Conservation (phyloP, 2,797 vertebrate genomes). For the Arremon brunneinucha region DNA sequence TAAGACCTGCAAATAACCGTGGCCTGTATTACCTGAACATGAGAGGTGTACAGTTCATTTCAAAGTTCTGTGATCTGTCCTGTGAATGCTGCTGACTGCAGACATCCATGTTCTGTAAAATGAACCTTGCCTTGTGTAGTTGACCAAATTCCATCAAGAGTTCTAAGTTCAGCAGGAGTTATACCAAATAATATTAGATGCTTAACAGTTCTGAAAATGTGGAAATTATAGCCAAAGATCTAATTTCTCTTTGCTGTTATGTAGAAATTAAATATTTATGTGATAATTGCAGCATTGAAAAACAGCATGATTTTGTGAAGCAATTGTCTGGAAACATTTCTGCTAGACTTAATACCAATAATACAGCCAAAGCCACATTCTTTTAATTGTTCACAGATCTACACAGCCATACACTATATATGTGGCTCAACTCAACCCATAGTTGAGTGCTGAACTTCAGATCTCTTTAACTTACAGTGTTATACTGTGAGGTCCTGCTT, state of each 20-base stretch:
- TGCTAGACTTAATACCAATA: neutral
- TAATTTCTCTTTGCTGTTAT: neutral
- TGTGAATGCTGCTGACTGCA: neutral
- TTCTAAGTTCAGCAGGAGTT: neutral
- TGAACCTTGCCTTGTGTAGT: neutral
- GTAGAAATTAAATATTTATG: neutral
- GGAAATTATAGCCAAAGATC: neutral
- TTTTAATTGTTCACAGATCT: neutral
- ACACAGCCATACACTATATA: neutral
- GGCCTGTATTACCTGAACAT: neutral
- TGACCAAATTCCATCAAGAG: neutral
- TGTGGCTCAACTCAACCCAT: neutral
- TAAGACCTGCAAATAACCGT: neutral
- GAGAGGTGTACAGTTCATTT: neutral
- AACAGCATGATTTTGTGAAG: neutral
- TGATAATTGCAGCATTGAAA: neutral
- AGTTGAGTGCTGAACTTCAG: neutral
- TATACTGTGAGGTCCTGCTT: neutral
- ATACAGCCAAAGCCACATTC: neutral
- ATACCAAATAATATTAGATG: neutral
- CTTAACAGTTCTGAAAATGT: neutral
- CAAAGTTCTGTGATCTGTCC: neutral
- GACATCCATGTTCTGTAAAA: neutral
- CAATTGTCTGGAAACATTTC: neutral
- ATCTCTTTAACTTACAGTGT: neutral